Evolutionary conservation across 2,113 vertebrate species (phyloP).

Genomic region (Amblyopsis rosae): DNA sequence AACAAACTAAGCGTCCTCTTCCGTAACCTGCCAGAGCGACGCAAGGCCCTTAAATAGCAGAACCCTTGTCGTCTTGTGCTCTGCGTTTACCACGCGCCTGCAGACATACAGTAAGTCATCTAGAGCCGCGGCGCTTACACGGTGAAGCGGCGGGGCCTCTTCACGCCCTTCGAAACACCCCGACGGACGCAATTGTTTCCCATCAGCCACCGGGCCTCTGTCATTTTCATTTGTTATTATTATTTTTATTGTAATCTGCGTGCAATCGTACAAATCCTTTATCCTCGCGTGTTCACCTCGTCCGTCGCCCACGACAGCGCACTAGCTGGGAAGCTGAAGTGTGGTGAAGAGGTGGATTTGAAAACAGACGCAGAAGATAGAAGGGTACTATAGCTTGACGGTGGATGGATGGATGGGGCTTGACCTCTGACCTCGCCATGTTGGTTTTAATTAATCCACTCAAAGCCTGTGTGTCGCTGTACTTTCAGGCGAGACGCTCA

Average conservation of each 20-base stretch:
- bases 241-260: too few species aligned
- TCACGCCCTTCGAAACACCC: not conserved
- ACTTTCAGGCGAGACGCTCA: not conserved
- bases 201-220: too few species aligned
- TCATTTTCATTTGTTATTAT: not conserved
- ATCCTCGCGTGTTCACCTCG: not conserved
- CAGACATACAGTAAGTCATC: too few species aligned
- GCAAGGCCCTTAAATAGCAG: too few species aligned
- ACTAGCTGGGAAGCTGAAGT: not conserved
- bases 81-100: too few species aligned
- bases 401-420: conserved; percentile 12
- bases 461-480: conserved; percentile 20
- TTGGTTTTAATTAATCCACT: conserved; percentile 70
- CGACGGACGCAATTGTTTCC: not conserved
- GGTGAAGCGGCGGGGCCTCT: too few species aligned
- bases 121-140: too few species aligned
- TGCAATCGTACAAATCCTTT: conserved; percentile 15
- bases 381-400: not conserved
- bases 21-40: too few species aligned
- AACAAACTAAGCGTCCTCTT: not conserved
- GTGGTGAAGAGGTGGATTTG: not conserved
- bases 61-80: too few species aligned
- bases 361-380: not conserved
- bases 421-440: conserved; percentile 61
- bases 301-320: not conserved